A percentile compares a stretch with the other conserved stretches of the same genome.
Evolutionary conservation across 2,888 invertebrate species (phyloP).

Genomic region (Imbricaverruca yamaguchii): DNA sequence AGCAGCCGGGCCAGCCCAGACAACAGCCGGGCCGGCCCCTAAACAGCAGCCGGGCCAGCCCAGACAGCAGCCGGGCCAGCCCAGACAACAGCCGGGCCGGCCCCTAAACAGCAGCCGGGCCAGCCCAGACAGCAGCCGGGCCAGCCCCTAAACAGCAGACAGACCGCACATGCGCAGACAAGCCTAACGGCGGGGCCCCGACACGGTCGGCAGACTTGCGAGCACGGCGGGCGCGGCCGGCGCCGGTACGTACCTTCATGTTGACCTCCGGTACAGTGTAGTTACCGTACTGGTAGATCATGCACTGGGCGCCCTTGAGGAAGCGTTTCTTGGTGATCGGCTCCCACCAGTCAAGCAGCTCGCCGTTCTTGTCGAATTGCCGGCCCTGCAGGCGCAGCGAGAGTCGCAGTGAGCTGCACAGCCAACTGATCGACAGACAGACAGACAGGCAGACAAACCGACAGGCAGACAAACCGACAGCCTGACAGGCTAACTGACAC

Average conservation of each 20-base stretch:
- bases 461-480: conserved; percentile 24
- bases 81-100: too few species aligned
- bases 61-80: background rate
- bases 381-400: conserved; percentile 53
- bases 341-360: conserved; percentile 90
- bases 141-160: too few species aligned
- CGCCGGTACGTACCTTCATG: conserved; percentile 54
- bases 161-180: too few species aligned
- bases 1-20: background rate
- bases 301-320: conserved; percentile 75
- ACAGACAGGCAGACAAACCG: too few species aligned
- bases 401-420: too few species aligned
- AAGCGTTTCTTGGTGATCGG: conserved; percentile 72
- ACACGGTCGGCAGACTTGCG: too few species aligned
- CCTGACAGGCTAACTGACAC: too few species aligned
- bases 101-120: too few species aligned
- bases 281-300: conserved; percentile 88
- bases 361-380: conserved; percentile 80
- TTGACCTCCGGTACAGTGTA: conserved; percentile 70
- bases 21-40: background rate
- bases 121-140: too few species aligned
- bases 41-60: background rate
- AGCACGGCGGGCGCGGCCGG: background rate
- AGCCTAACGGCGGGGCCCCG: too few species aligned
- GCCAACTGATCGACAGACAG: too few species aligned